Conservation (phyloP, 2,113 vertebrate species). For the Macrotis lagotis region DNA sequence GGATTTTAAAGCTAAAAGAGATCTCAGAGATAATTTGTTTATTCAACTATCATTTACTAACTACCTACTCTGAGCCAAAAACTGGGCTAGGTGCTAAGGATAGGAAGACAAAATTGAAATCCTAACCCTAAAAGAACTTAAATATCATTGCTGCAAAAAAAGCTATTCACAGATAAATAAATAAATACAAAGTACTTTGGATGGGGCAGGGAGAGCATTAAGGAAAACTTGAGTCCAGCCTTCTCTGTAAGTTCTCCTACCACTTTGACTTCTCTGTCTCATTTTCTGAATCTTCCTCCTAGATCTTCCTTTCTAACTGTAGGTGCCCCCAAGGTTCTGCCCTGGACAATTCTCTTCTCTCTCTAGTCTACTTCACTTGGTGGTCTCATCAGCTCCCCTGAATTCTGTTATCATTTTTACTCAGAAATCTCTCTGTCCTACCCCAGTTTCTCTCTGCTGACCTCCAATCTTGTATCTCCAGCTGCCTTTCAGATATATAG, state of each 20-base stretch:
- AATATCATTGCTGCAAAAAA: no score
- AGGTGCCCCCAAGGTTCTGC: background rate
- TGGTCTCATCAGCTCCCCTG: background rate
- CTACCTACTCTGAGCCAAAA: background rate
- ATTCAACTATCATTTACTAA: background rate
- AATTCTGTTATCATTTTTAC: background rate
- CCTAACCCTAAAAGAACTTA: background rate
- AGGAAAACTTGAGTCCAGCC: background rate
- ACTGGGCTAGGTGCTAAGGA: background rate
- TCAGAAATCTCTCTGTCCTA: background rate
- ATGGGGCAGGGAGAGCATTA: background rate
- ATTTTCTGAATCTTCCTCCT: background rate
- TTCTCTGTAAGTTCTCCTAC: background rate
- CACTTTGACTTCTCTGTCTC: background rate
- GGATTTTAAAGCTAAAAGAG: background rate
- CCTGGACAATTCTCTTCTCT: background rate
- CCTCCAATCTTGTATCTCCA: background rate
- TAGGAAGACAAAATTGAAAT: background rate
- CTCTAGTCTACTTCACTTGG: background rate
- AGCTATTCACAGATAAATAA: background rate
- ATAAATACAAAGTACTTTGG: background rate
- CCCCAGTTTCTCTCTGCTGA: background rate
- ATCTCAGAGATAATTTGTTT: background rate
- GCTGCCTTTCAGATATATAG: background rate
- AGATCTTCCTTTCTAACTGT: background rate